These are phyloP conservation scores for Cricetomys ansorgei DNA, from an alignment of 2,113 vertebrate species.

Conservation along the genomic window DNA sequence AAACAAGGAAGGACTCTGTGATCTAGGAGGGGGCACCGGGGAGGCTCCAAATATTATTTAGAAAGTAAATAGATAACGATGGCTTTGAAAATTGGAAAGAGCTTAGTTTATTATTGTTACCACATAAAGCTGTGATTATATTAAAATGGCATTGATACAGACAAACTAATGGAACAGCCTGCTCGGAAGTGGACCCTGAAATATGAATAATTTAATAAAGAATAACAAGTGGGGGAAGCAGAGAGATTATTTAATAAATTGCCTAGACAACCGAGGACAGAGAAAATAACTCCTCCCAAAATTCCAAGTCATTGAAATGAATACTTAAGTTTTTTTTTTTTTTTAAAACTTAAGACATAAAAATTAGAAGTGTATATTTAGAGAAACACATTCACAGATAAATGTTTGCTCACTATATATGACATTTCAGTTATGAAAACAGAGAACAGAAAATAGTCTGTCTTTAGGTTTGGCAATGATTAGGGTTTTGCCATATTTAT, in stretches of 20 bases:
- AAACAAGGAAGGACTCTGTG: not conserved
- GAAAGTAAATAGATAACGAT: not conserved
- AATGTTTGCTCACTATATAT: not conserved
- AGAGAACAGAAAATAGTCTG: not conserved
- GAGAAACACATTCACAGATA: not conserved
- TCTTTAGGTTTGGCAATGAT: not conserved
- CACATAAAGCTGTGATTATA: not conserved
- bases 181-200: not conserved
- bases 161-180: not conserved
- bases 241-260: not conserved
- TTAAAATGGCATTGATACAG: not conserved
- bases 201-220: not conserved
- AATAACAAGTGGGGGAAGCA: not conserved
- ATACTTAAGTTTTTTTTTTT: not conserved
- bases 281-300: not conserved
- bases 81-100: not conserved
- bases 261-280: not conserved
- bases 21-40: not conserved
- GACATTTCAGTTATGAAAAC: not conserved
- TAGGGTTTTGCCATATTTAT: not conserved
- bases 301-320: constrained; percentile 4
- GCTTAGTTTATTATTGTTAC: not conserved
- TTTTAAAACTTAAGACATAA: not conserved
- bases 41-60: not conserved
- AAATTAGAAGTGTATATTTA: not conserved